Base-by-base conservation (phyloP, 2,797 vertebrate species). In the Rhabdophis nuchalis region DNA sequence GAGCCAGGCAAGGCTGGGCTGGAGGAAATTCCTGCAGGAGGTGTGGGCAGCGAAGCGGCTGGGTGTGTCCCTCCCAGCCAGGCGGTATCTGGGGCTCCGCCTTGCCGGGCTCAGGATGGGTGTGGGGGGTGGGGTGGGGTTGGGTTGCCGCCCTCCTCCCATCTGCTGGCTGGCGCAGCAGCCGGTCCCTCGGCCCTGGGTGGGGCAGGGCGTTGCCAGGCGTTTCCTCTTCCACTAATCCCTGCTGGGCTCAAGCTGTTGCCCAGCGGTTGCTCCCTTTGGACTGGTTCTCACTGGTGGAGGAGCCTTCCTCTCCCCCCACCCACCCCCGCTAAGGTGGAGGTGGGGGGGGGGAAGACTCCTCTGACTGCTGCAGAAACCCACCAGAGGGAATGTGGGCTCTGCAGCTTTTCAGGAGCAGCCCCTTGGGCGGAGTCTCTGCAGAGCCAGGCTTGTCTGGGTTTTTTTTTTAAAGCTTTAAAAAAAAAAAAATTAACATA, bases 1-100 rank as follows among this genome's bases (percentile, higher is more conserved):
- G 32, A 60, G 8, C 54, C n/a, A 86, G 85, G 89, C 32, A 86
- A 90, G 32, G 92, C 89, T 85, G n/a, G 88, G 46, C 88, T n/a
- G 14, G 88, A 95, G 85, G 93, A 95, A 92, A 93, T 95, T 91
- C 92, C 93, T 94, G 36, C 54, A 85, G 86, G 89, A 87, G 89
- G 56, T 90, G 57, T 92, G 77, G 61, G 29, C 82, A 27, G 29
- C 32, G 23, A 5, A 5, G 60, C 12, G 3, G 10, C 36, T 57
- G 57, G 90, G 87, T 68, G 41, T 86, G 88, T 18, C 29, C 20
- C 92, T 13, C 25, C 1, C 92, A 11, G 14, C 50, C 41, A 36
- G 90, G 58, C 56, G 41, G 60, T 86, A 82, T 82, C 36, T 41
- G 87, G 25, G 52, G 60, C 90, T 91, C 86, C 3, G 12, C 46